Percentiles rank a stretch among this genome's conserved stretches.
phyloP scores from a whole-genome alignment of 2,113 vertebrate genomes.

The Perognathus longimembris region DNA sequence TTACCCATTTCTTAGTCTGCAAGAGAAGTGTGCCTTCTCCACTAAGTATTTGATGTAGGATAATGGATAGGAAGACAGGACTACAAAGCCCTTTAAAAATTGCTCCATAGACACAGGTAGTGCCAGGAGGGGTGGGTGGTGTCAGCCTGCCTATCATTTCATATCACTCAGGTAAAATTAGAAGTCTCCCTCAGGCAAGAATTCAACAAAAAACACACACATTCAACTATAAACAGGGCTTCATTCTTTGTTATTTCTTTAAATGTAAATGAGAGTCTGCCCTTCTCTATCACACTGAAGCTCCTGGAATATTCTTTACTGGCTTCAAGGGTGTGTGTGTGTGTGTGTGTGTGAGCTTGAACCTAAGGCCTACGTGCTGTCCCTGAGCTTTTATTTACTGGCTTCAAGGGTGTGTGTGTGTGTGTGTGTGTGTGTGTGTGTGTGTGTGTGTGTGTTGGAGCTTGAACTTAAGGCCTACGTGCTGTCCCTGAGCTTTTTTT shows the following conservation, averaged over 20 bases:
- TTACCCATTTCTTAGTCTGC: neutral
- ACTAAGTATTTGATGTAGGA: neutral
- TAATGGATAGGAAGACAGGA: neutral
- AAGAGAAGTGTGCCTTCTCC: neutral
- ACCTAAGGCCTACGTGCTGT: no score
- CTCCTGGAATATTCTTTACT: neutral
- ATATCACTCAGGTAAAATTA: neutral
- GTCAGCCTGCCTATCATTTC: neutral
- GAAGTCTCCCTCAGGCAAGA: neutral
- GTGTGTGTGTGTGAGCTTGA: no score
- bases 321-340: neutral
- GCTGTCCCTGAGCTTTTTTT: no score
- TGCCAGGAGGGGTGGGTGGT: neutral
- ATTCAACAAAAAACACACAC: neutral
- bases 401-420: neutral
- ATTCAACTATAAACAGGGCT: neutral
- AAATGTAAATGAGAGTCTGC: neutral
- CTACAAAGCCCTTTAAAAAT: neutral
- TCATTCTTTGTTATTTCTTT: neutral
- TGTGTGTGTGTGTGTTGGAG: no score
- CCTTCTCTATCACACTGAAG: neutral
- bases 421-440: no score
- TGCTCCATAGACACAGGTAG: neutral
- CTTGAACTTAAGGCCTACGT: no score
- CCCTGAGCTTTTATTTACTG: no score